Percentiles rank a stretch among this genome's conserved stretches.
phyloP scores from a whole-genome alignment of 2,113 vertebrate genomes.

The Corapipo altera region DNA sequence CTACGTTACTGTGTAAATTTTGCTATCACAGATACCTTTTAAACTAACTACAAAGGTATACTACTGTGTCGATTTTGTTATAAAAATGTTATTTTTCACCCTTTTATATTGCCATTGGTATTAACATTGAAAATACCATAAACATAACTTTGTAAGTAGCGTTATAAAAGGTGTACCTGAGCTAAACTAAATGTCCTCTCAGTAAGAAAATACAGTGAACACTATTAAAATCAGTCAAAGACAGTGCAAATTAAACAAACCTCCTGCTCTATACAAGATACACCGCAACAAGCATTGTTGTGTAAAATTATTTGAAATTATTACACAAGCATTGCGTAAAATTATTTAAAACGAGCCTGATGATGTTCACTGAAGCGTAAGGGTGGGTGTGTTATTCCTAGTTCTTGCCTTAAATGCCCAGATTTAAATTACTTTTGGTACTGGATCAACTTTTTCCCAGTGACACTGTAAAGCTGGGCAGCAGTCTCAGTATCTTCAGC shows the following conservation, averaged over 20 bases:
- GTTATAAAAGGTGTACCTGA: background rate
- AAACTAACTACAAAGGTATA: background rate
- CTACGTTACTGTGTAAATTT: background rate
- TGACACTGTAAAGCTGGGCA: background rate
- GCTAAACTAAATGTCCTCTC: background rate
- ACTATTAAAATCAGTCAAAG: background rate
- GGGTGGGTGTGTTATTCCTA: background rate
- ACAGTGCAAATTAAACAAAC: background rate
- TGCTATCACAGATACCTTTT: background rate
- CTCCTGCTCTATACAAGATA: rapidly evolving
- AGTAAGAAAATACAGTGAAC: background rate
- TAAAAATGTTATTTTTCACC: background rate
- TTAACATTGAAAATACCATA: background rate
- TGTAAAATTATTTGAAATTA: background rate
- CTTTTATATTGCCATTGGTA: background rate
- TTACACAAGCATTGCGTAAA: background rate
- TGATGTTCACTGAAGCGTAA: background rate
- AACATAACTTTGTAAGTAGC: background rate
- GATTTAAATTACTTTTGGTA: background rate
- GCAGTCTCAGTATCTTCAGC: background rate
- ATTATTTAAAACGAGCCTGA: background rate
- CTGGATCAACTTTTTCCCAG: background rate
- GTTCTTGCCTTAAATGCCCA: background rate
- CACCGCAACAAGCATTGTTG: rapidly evolving
- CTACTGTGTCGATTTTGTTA: background rate